Evolutionary conservation across 1,140 invertebrate genomes (phyloP), one percentile per base, ranked within the genome.

Genomic region (Nasonia longicornis): DNA sequence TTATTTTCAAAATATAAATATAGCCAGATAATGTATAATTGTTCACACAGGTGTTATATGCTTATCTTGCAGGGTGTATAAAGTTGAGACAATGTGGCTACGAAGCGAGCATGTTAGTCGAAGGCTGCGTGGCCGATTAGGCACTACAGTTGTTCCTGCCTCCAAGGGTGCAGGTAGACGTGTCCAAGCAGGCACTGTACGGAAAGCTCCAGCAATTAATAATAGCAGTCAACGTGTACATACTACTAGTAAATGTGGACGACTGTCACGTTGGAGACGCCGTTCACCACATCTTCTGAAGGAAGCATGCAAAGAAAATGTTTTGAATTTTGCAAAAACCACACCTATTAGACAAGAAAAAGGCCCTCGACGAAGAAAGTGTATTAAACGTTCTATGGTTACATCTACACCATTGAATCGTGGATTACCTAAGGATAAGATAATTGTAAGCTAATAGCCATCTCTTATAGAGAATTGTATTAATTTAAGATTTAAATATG

Each of bases 291-390:
- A 87, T 86, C 87, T 90, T 83, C 82, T 91, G 8, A 91, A 91
- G 88, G 90, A 91, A 84, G 90, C 89, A 73, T 91, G 90, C 84
- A 91, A 91, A 85, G 91, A 91, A 80, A 91, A 91, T 85, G 89
- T 91, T 84, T 85, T 91, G 83, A 89, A 90, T 84, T 91, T 89
- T 85, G 85, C 89, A 48, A 91, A 91, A 87, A 87, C 89, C 45
- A 82, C 88, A 2, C 87, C 89, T 67, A 86, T 85, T 64, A 89
- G 88, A 83, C 87, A 87, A 84, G 89, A 90, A 58, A 86, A 87
- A 77, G 86, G 86, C 82, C 86, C 88, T 75, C 86, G 89, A 77
- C 86, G 87, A 81, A 87, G 89, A 85, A 91, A 91, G 85, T 90
- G 88, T 82, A 90, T 90, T 84, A 91, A 89, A 81, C 86, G 88